Conservation (phyloP, 2,888 invertebrate genomes). For the Sarcophaga carnaria region DNA sequence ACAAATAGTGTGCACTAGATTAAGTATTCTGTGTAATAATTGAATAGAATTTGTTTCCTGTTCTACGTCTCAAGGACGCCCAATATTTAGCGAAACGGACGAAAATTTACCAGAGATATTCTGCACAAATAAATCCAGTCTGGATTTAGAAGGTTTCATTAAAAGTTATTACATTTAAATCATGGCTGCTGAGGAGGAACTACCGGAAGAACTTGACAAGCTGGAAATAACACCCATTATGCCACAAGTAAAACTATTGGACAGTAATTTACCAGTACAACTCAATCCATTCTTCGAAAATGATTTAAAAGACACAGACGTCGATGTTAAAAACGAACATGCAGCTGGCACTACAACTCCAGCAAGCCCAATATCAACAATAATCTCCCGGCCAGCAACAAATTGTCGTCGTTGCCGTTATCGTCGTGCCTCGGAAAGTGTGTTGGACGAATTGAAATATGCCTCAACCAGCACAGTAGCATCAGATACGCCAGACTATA, state of each 20-base stretch:
- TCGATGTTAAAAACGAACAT: not conserved
- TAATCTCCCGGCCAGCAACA: not conserved
- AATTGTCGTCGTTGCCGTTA: slow-evolving; percentile 73
- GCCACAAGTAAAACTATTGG: slow-evolving; percentile 75
- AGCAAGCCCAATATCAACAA: not conserved
- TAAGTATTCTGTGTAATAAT: not conserved
- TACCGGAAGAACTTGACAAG: slow-evolving; percentile 83
- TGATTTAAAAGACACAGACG: slow-evolving; percentile 9
- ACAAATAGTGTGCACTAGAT: not conserved
- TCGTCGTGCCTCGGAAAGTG: slow-evolving; percentile 76
- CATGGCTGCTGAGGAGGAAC: slow-evolving; percentile 65
- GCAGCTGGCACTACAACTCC: not conserved
- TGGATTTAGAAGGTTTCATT: not conserved
- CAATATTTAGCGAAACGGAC: not conserved
- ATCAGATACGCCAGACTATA: slow-evolving; percentile 36
- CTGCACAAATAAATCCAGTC: not conserved
- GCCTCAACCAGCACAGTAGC: slow-evolving; percentile 42
- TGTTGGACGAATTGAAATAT: slow-evolving; percentile 75
- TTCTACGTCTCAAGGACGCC: slow-evolving; percentile 56
- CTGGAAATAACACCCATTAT: slow-evolving; percentile 84
- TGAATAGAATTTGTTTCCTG: slow-evolving; percentile 32
- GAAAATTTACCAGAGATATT: slow-evolving; percentile 7
- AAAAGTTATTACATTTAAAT: slow-evolving; percentile 5
- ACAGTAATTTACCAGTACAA: slow-evolving; percentile 69
- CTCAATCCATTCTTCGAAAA: slow-evolving; percentile 77